phyloP scores from a whole-genome alignment of 2,888 invertebrate genomes.

The Oligia latruncula region DNA sequence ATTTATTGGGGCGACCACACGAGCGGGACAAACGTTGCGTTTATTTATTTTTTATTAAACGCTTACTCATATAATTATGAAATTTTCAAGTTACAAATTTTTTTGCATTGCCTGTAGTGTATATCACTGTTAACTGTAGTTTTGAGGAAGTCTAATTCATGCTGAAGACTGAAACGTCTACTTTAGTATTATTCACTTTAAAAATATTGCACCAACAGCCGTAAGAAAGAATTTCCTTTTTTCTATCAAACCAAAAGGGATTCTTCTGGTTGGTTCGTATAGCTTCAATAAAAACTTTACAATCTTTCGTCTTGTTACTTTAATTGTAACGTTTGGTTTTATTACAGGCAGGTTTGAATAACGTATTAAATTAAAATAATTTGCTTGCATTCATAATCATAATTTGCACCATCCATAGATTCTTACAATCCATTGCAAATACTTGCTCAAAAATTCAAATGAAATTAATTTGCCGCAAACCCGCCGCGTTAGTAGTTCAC shows the following conservation, averaged over 20 bases:
- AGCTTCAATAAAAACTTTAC: not conserved
- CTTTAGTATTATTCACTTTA: no score
- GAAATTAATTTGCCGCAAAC: not conserved
- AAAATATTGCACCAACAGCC: not conserved
- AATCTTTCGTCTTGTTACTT: not conserved
- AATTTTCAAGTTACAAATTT: not conserved
- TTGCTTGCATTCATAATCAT: not conserved
- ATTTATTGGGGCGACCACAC: constrained; percentile 76
- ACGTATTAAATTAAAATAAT: not conserved
- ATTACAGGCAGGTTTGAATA: not conserved
- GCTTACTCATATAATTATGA: not conserved
- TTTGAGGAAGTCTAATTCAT: not conserved
- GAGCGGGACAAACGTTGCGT: constrained; percentile 63
- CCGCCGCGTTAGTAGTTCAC: no score
- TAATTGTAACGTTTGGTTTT: not conserved
- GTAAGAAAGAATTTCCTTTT: not conserved
- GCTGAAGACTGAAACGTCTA: not conserved
- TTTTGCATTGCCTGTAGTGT: not conserved
- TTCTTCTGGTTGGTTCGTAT: no score
- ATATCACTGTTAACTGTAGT: no score
- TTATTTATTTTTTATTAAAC: not conserved
- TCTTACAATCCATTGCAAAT: not conserved
- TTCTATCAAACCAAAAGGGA: no score
- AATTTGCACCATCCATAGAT: not conserved
- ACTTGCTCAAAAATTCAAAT: not conserved